A percentile compares a stretch with the other conserved stretches of the same genome.
phyloP scores from a whole-genome alignment of 2,888 invertebrate species.

The Dione juno region DNA sequence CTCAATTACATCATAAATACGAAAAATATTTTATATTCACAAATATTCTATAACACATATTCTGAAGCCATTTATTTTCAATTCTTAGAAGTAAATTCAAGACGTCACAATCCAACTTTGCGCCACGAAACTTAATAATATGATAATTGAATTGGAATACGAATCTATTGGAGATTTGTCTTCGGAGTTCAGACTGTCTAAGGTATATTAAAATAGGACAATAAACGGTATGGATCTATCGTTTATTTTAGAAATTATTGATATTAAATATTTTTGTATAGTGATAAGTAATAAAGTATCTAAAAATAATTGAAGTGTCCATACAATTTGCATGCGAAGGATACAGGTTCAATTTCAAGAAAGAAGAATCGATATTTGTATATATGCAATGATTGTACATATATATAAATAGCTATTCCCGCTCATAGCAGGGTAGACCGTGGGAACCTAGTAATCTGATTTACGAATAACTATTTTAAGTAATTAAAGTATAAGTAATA shows the following conservation, averaged over 20 bases:
- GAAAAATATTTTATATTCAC: neutral
- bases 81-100: conserved; percentile 9
- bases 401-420: no score
- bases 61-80: conserved; percentile 14
- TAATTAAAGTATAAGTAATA: no score
- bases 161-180: conserved; percentile 22
- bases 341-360: no score
- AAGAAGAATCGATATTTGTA: no score
- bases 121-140: conserved; percentile 28
- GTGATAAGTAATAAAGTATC: no score
- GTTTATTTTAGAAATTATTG: neutral
- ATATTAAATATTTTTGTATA: neutral
- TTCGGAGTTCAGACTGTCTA: conserved; percentile 12
- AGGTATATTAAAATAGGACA: conserved; percentile 27
- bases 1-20: no score
- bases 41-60: neutral
- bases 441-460: no score
- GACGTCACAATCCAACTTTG: conserved; percentile 29
- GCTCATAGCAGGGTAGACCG: no score
- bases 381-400: no score
- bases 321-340: no score
- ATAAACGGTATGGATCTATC: neutral
- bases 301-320: no score
- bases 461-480: no score
- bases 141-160: conserved; percentile 26